These are phyloP conservation scores for Ceratitis capitata DNA, from an alignment of 1,140 invertebrate genomes.

Conservation along the genomic window DNA sequence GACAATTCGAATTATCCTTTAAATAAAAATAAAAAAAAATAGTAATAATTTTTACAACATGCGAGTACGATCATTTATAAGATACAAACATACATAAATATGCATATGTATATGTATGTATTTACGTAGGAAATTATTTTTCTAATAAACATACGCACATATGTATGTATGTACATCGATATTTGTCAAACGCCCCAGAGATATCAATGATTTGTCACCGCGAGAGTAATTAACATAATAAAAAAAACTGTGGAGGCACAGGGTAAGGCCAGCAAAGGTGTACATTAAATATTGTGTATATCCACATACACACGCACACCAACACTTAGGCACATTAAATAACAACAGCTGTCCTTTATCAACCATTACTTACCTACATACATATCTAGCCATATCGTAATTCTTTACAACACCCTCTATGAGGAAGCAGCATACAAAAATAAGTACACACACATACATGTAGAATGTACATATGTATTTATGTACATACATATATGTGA, in stretches of 20 bases:
- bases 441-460: no score
- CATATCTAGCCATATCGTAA: not conserved
- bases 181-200: not conserved
- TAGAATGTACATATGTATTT: no score
- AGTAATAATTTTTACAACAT: no score
- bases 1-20: no score
- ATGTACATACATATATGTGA: not conserved
- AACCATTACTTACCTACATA: not conserved
- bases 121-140: no score
- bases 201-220: not conserved
- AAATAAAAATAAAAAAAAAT: no score
- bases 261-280: not conserved
- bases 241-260: not conserved
- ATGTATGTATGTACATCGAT: not conserved
- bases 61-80: no score
- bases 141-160: not conserved
- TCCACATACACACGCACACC: no score
- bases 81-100: no score
- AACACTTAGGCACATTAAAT: not conserved
- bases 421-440: not conserved
- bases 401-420: not conserved
- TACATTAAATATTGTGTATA: not conserved
- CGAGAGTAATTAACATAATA: not conserved
- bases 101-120: not conserved
- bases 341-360: not conserved